phyloP scores from a whole-genome alignment of 2,797 vertebrate genomes.

The Varecia variegata region DNA sequence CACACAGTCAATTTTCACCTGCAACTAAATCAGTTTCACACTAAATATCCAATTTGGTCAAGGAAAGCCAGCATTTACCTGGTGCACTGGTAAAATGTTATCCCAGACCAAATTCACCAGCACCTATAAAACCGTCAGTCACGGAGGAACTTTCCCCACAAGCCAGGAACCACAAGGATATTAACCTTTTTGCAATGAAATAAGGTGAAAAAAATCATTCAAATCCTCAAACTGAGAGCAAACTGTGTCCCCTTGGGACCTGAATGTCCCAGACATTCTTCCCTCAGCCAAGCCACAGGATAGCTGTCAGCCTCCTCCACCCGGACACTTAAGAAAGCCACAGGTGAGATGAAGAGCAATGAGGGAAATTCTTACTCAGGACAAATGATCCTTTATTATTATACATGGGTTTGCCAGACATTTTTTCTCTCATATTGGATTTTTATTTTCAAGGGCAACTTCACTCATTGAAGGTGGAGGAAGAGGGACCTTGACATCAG shows the following conservation, averaged over 20 bases:
- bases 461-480: neutral
- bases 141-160: neutral
- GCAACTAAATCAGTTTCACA: constrained; percentile 5
- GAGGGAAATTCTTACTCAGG: neutral
- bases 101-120: neutral
- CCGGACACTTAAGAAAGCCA: neutral
- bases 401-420: neutral
- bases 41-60: constrained; percentile 18
- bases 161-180: neutral
- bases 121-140: neutral
- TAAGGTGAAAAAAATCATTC: neutral
- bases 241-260: neutral
- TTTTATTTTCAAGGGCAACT: neutral
- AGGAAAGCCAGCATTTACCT: constrained; percentile 24
- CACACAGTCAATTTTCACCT: constrained; percentile 57
- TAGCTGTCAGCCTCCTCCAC: neutral
- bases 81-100: neutral
- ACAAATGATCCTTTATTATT: neutral
- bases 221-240: neutral
- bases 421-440: neutral
- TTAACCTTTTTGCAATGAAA: neutral
- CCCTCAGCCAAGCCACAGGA: neutral
- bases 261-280: neutral
- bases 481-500: neutral
- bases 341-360: neutral